Base-by-base conservation (phyloP, 2,113 vertebrate species). In the Leuciscus idus region DNA sequence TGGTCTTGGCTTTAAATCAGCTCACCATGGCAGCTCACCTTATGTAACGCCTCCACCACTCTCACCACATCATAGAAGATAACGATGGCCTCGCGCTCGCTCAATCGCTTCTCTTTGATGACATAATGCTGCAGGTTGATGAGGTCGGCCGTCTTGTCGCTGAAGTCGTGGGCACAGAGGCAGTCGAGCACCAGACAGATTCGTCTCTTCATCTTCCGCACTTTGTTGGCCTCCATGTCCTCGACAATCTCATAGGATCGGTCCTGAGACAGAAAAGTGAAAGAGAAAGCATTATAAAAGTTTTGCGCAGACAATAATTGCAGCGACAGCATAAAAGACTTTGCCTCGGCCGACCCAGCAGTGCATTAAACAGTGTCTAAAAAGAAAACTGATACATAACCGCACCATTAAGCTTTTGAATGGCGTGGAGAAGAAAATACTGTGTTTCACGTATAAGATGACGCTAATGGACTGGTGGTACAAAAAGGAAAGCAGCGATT, bases 81-180 rank as follows among this genome's bases (percentile, higher is more conserved):
- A 91, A 99, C 97, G 0, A 99, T 97, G 0, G 98, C 98, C 93
- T 99, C 98, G 2, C 98, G 94, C 92, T 99, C 98, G 0, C 98
- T 98, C 17, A 99, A 96, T 11, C 98, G 91, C 91, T 99, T 99
- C 94, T 99, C 98, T 88, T 99, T 99, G 89, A 99, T 99, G 91
- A 99, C 98, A 0, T 99, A 99, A 93, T 99, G 98, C 95, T 99
- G 98, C 83, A 99, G 95, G 92, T 99, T 99, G 92, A 99, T 99
- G 88, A 99, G 95, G 92, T 99, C 98, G 0, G 97, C 98, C 0
- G 98, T 99, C 92, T 97, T 99, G 94, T 98, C 97, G 0, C 97
- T 99, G 93, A 98, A 99, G 92, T 99, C 98, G 0, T 99, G 98
- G 8, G 98, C 97, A 78, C 98, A 99, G 79, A 99, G 95, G 91